A percentile compares a stretch with the other conserved stretches of the same genome.
Evolutionary conservation across 2,888 invertebrate genomes (phyloP).

Genomic region (Amiota mariae): DNA sequence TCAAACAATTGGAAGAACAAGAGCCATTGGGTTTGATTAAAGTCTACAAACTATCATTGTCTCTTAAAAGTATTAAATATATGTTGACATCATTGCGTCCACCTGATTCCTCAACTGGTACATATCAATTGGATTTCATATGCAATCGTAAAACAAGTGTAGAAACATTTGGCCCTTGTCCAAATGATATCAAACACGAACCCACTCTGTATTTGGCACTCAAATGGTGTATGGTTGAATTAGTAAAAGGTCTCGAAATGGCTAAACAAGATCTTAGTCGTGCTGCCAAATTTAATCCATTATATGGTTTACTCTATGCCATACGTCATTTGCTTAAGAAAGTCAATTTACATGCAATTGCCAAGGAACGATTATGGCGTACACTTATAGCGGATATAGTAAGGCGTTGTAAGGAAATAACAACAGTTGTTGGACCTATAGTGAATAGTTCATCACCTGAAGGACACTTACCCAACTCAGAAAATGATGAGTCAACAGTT

Average conservation of each 20-base stretch:
- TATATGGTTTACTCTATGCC: slow-evolving; percentile 83
- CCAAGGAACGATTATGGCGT: slow-evolving; percentile 75
- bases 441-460: slow-evolving; percentile 94
- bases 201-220: slow-evolving; percentile 58
- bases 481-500: slow-evolving; percentile 56
- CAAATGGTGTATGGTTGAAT: slow-evolving; percentile 58
- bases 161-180: not conserved
- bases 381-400: slow-evolving; percentile 77
- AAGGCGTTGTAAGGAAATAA: slow-evolving; percentile 77
- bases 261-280: slow-evolving; percentile 77
- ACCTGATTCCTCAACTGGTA: slow-evolving; percentile 83
- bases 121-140: slow-evolving; percentile 78
- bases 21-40: slow-evolving; percentile 41
- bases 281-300: slow-evolving; percentile 80
- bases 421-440: slow-evolving; percentile 80
- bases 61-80: not conserved
- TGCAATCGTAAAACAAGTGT: slow-evolving; percentile 49
- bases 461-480: slow-evolving; percentile 87
- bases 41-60: slow-evolving; percentile 27
- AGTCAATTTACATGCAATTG: slow-evolving; percentile 72
- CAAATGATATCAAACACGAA: not conserved
- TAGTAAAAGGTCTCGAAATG: slow-evolving; percentile 68
- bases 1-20: slow-evolving; percentile 69
- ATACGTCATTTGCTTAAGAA: slow-evolving; percentile 77
- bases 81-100: slow-evolving; percentile 81